phyloP scores from a whole-genome alignment of 2,797 vertebrate species.

The Glyptemys insculpta region DNA sequence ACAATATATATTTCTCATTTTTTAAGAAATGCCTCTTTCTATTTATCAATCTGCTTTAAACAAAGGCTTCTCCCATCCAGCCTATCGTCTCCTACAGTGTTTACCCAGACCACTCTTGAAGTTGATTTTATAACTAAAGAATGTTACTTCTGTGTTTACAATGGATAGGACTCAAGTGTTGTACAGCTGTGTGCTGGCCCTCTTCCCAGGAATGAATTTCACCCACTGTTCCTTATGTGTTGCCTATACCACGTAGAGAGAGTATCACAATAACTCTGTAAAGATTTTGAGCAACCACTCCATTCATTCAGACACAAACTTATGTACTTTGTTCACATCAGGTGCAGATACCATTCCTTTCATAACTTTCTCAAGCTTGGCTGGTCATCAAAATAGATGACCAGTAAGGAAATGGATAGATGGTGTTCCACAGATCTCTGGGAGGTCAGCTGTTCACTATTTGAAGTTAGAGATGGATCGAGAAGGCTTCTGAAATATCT shows the following conservation, averaged over 20 bases:
- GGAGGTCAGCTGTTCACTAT: neutral
- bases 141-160: neutral
- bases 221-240: neutral
- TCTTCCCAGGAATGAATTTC: neutral
- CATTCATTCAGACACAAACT: neutral
- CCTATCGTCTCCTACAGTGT: neutral
- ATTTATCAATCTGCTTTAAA: slow-evolving; percentile 27
- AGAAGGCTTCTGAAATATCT: neutral
- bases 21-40: neutral
- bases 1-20: slow-evolving; percentile 7
- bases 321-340: neutral
- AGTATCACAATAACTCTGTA: fast-evolving
- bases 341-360: neutral
- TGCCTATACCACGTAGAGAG: neutral
- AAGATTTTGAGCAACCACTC: neutral
- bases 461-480: neutral
- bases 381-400: neutral
- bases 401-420: neutral
- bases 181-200: neutral
- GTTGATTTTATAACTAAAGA: neutral
- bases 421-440: neutral
- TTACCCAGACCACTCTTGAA: neutral
- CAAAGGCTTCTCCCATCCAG: fast-evolving
- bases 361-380: neutral
- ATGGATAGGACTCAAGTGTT: neutral